Evolutionary conservation across 2,888 invertebrate genomes (phyloP).

Genomic region (Hypercompe scribonia): DNA sequence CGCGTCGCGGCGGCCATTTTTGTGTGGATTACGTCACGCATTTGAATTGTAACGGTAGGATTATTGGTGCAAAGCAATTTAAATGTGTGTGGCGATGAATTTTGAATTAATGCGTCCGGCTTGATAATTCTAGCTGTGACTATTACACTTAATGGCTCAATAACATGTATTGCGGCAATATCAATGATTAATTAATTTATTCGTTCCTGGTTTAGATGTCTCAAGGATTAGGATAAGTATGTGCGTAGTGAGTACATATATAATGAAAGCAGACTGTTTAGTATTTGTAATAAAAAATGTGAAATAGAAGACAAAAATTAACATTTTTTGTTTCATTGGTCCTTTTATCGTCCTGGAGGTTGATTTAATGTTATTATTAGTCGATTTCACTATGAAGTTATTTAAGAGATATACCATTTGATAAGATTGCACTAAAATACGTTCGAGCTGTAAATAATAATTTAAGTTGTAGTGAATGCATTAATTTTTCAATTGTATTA

Average conservation of each 20-base stretch:
- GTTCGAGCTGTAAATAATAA: too few species aligned
- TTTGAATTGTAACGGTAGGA: slow-evolving; percentile 68
- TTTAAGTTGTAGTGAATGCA: too few species aligned
- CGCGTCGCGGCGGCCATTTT: slow-evolving; percentile 67
- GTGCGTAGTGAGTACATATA: background rate
- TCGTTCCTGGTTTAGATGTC: slow-evolving; percentile 7
- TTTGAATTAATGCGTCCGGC: slow-evolving; percentile 30
- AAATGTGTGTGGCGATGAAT: slow-evolving; percentile 38
- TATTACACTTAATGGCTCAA: slow-evolving; percentile 12
- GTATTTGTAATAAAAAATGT: too few species aligned
- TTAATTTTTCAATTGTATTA: too few species aligned
- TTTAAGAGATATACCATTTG: too few species aligned
- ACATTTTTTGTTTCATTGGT: too few species aligned
- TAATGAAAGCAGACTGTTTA: background rate
- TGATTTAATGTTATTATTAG: too few species aligned
- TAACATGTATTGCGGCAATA: background rate
- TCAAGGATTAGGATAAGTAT: background rate
- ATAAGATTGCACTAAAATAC: too few species aligned
- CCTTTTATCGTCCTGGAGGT: too few species aligned
- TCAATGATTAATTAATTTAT: slow-evolving; percentile 14
- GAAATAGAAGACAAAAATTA: too few species aligned
- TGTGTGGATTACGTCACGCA: slow-evolving; percentile 64
- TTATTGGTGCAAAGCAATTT: slow-evolving; percentile 55
- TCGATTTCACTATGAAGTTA: too few species aligned
- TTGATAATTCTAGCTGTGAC: slow-evolving; percentile 29